Evolutionary conservation across 2,113 vertebrate genomes (phyloP), one percentile per base, ranked within the genome.

Genomic region (Bujurquina vittata): DNA sequence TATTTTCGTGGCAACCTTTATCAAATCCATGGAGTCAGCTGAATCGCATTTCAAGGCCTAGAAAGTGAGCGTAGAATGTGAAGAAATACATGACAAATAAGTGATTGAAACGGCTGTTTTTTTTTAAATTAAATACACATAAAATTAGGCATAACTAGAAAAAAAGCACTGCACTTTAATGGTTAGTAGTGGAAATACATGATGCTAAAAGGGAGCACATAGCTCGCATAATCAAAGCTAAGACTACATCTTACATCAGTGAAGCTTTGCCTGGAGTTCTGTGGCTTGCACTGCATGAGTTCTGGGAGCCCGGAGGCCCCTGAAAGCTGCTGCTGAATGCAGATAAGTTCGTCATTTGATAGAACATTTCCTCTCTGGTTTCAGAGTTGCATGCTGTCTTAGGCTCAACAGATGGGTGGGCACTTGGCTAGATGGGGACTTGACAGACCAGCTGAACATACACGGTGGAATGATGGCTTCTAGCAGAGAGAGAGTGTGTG

Each of bases 391-490:
- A 89, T 88, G 87, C 89, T 31, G 77, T 88, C 80, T 88, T 84
- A 83, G 75, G 84, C 78, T 92, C 88, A 90, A 85, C 91, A 91
- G 91, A 92, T 87, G 86, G 89, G 56, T 78, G 84, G 73, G 75
- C 85, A 81, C 85, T 91, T 84, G 84, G 83, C 86, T 86, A 81
- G 77, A 88, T 84, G 81, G 84, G 43, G 79, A 84, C 87, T 86
- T 84, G 91, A 91, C 83, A 69, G 77, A 33, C 84, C 89, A 87
- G 89, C 89, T 84, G 89, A 90, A 91, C 85, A 82, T 77, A 83
- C 89, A 87, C 26, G n/a, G 6, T 58, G 76, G 80, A 88, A 14
- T 83, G 87, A 86, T 33, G 82, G 61, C 80, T 80, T 77, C 81
- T 89, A 81, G 84, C 81, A 62, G 58, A 17, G 43, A 61, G 54